Percentiles rank a stretch among this genome's conserved stretches.
These are phyloP conservation scores for Drosophila bifasciata DNA, from an alignment of 1,140 invertebrate species.

Conservation along the genomic window DNA sequence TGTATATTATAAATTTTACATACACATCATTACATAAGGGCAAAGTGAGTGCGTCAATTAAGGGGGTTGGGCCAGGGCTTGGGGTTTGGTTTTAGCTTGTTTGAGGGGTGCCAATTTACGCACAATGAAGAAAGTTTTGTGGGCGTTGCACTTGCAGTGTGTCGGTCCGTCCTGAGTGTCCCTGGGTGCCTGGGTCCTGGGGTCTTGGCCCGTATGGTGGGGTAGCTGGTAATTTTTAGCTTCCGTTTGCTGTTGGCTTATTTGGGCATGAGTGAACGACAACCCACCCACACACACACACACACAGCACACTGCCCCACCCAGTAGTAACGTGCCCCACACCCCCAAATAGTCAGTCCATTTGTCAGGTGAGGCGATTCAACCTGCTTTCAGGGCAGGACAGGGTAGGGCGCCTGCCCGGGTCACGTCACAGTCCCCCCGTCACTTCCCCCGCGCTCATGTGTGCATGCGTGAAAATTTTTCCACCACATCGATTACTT, in stretches of 20 bases:
- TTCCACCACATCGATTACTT: constrained; percentile 83
- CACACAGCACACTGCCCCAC: not conserved
- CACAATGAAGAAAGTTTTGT: constrained; percentile 65
- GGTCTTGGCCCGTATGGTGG: no score
- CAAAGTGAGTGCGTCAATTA: constrained; percentile 39
- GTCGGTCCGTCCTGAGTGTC: not conserved
- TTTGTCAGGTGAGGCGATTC: constrained; percentile 13
- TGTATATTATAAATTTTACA: constrained; percentile 74
- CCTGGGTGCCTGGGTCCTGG: no score
- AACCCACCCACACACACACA: constrained; percentile 6
- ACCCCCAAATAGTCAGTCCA: constrained; percentile 22
- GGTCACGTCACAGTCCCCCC: constrained; percentile 10
- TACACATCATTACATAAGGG: constrained; percentile 65
- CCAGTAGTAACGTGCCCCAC: constrained; percentile 12
- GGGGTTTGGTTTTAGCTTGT: not conserved
- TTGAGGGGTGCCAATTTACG: constrained; percentile 62
- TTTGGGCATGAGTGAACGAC: constrained; percentile 52
- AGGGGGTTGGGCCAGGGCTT: no score
- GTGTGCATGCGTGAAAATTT: constrained; percentile 79
- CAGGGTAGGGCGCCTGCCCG: no score
- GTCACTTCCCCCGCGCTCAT: constrained; percentile 27
- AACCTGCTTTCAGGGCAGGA: constrained; percentile 5
- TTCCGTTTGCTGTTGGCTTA: constrained; percentile 52
- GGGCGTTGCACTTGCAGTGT: constrained; percentile 33
- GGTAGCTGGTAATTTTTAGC: constrained; percentile 69